Evolutionary conservation across 2,113 vertebrate species (phyloP).

Genomic region (Rissa tridactyla): DNA sequence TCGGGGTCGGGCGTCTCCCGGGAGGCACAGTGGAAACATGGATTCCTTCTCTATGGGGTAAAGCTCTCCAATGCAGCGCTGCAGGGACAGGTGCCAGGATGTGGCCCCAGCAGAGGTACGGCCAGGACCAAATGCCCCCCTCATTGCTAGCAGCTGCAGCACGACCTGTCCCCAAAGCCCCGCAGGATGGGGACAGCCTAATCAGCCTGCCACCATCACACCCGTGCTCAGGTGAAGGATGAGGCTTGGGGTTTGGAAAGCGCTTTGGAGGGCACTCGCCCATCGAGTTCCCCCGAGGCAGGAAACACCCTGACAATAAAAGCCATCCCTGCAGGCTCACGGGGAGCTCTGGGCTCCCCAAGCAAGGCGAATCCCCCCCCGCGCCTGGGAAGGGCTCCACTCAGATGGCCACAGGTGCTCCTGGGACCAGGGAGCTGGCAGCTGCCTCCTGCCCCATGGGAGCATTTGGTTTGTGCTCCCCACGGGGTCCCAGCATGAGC

Average conservation of each 20-base stretch:
- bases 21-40: background rate
- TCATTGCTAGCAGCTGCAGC: background rate
- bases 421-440: background rate
- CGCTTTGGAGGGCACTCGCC: background rate
- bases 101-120: background rate
- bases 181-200: rapidly evolving
- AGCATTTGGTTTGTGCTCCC: background rate
- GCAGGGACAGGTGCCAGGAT: too few relatives aligned
- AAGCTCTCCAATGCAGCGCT: background rate
- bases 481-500: background rate
- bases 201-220: background rate
- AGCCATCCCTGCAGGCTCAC: rapidly evolving
- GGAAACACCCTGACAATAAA: background rate
- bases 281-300: background rate
- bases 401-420: background rate
- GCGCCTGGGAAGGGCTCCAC: background rate
- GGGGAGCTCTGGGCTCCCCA: background rate
- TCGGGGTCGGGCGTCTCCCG: background rate
- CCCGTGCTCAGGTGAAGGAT: background rate
- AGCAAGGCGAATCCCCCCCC: background rate
- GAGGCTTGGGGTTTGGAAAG: background rate
- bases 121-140: background rate
- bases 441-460: background rate
- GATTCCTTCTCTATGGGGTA: background rate
- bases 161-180: background rate